Evolutionary conservation across 2,113 vertebrate species (phyloP).

Genomic region (Hiodon tergisus): DNA sequence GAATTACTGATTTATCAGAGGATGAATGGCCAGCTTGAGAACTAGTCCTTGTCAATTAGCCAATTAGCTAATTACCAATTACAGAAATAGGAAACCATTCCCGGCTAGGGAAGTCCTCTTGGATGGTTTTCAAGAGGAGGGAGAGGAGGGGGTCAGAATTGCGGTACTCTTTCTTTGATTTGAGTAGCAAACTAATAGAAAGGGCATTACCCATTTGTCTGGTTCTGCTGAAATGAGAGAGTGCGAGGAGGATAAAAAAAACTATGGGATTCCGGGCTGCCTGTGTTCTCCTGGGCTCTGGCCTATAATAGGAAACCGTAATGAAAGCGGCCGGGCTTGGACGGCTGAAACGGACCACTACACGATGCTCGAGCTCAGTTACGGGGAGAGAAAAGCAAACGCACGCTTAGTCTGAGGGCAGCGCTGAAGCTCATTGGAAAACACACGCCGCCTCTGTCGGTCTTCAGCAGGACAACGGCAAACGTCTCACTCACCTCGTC

Average conservation of each 20-base stretch:
- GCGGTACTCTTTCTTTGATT: background rate
- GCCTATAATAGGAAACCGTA: conserved; percentile 42
- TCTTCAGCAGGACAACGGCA: no score
- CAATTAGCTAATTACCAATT: no score
- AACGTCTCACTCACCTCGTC: no score
- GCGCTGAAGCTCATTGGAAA: no score
- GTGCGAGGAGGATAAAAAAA: background rate
- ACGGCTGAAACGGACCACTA: conserved; percentile 34
- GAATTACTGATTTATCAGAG: no score
- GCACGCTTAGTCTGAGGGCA: no score
- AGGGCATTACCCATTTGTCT: background rate
- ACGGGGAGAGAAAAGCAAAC: no score
- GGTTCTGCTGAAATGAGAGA: conserved; percentile 6
- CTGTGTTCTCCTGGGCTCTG: conserved; percentile 21
- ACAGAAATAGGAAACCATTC: no score
- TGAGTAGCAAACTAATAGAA: background rate
- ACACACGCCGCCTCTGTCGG: no score
- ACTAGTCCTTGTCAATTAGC: no score
- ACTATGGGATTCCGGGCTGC: background rate
- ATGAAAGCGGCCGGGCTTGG: conserved; percentile 54
- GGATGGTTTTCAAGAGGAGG: background rate
- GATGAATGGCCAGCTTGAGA: no score
- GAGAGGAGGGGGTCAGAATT: background rate
- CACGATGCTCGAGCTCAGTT: background rate
- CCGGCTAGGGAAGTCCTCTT: no score